Evolutionary conservation across 2,888 invertebrate genomes (phyloP).

Genomic region (Tuta absoluta): DNA sequence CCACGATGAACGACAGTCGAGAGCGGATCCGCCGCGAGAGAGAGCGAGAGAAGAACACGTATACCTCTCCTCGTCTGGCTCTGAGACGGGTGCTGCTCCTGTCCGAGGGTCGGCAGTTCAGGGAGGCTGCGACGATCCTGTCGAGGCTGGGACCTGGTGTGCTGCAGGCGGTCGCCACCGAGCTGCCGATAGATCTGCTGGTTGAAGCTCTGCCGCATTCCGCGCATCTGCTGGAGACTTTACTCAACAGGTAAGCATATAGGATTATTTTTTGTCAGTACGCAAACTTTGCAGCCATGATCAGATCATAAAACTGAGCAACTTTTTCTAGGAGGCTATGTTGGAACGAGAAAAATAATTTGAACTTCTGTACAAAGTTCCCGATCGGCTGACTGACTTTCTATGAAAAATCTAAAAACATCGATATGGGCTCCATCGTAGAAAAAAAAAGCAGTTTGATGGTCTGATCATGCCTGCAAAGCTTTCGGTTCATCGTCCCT

Average conservation of each 20-base stretch:
- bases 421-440: too few species aligned
- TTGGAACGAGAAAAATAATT: too few species aligned
- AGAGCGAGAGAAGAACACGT: conserved; percentile 80
- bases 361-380: too few species aligned
- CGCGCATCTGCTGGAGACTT: conserved; percentile 91
- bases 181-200: conserved; percentile 92
- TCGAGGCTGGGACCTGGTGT: conserved; percentile 90
- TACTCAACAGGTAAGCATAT: conserved; percentile 84
- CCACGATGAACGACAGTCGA: conserved; percentile 85
- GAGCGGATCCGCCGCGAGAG: conserved; percentile 86
- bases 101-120: conserved; percentile 92
- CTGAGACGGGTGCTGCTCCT: conserved; percentile 87
- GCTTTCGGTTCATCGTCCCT: too few species aligned
- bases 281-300: too few species aligned
- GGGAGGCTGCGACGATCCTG: conserved; percentile 94
- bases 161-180: conserved; percentile 87
- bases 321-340: too few species aligned
- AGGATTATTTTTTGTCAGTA: not conserved
- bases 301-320: too few species aligned
- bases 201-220: conserved; percentile 95
- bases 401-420: too few species aligned
- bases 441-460: too few species aligned
- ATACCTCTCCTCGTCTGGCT: conserved; percentile 85
- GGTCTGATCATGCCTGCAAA: too few species aligned
- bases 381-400: too few species aligned